Conservation (phyloP, 1,140 invertebrate species). For the Nilaparvata lugens region DNA sequence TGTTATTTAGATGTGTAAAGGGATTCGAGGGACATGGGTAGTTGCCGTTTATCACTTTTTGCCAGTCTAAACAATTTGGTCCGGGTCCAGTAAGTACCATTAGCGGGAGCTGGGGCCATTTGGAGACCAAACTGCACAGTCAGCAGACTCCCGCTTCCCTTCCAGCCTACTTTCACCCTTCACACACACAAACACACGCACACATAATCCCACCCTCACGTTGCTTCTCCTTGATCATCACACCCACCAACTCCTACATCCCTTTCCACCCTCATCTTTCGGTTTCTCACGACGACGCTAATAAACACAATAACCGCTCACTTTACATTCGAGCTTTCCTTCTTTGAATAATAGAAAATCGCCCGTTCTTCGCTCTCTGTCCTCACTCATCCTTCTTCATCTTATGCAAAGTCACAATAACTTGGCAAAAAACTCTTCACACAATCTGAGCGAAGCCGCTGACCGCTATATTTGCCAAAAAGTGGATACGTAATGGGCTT, state of each 20-base stretch:
- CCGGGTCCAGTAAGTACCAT: conserved; percentile 5
- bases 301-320: conserved; percentile 4
- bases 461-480: too few species aligned
- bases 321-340: neutral
- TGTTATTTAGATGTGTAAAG: conserved; percentile 6
- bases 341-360: too few species aligned
- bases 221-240: too few species aligned
- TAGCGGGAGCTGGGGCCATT: conserved; percentile 1
- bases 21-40: conserved; percentile 1
- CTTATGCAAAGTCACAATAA: too few species aligned
- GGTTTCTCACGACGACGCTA: neutral
- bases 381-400: too few species aligned
- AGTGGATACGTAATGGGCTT: too few species aligned
- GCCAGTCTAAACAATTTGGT: conserved; percentile 5
- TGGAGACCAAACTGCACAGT: neutral
- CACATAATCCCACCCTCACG: too few species aligned
- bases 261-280: neutral
- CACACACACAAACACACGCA: too few species aligned
- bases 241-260: neutral
- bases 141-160: neutral
- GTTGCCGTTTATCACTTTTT: conserved; percentile 3
- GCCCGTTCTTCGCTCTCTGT: too few species aligned
- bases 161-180: neutral
- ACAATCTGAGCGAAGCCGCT: too few species aligned
- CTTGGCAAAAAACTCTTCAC: too few species aligned